Base-by-base conservation (phyloP, 2,113 vertebrate species). In the Toxotes jaculatrix region DNA sequence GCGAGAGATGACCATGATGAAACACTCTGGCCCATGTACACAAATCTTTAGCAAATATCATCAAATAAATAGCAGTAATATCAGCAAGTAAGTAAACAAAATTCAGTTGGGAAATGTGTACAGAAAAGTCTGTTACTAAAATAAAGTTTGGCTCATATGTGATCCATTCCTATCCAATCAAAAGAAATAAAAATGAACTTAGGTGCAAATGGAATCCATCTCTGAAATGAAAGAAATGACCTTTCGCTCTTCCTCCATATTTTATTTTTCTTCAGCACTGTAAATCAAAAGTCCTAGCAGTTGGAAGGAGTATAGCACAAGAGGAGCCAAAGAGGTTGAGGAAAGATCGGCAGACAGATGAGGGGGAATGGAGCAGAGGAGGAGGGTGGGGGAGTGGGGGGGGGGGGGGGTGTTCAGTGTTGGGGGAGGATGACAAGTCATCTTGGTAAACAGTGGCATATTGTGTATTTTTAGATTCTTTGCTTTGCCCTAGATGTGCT, bases 391-490 rank as follows among this genome's bases (percentile, higher is more conserved):
- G 57, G 71, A 80, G 70, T 61, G 31, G 57, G 71, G 82, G 21
- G 21, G 34, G 7, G 23, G 34, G 23, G 57, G 71, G 82, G 70
- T 61, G 31, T 77, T 62, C 77, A 81, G 86, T 77, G 64, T 76
- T 87, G 78, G 74, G 93, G 90, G 80, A 81, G 80, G 76, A 90
- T 61, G 85, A 96, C 94, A 92, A 93, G 95, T 91, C 94, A 91
- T 95, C 94, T 95, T 89, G 90, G 95, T 95, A 97, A 97, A 97
- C 95, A 96, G 96, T 93, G 92, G 91, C 89, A 94, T 92, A 95
- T 95, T 96, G 96, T 91, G 93, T 94, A 95, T 96, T 96, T 97
- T 96, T 96, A 96, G 95, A 96, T 96, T 94, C 91, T 93, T 95
- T 85, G 93, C 94, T 82, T 77, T 87, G 95, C 94, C 93, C 95